These are phyloP conservation scores for Nixonia krombeini DNA, from an alignment of 1,140 invertebrate species.

Conservation along the genomic window DNA sequence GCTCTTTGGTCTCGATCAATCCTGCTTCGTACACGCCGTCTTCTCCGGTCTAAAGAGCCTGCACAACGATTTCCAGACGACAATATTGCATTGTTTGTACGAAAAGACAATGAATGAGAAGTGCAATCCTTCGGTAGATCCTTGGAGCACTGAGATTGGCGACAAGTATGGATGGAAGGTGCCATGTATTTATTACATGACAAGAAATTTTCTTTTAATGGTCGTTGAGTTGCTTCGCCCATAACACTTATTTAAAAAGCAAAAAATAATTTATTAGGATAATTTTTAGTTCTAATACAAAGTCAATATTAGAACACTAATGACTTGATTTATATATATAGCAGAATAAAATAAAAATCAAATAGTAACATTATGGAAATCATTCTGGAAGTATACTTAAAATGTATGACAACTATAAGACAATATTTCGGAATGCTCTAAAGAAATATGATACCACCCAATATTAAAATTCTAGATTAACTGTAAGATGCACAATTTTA, in stretches of 20 bases:
- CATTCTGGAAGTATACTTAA: no score
- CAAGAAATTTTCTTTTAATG: slow-evolving; percentile 41
- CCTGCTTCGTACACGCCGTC: slow-evolving; percentile 54
- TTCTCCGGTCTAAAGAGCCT: slow-evolving; percentile 58
- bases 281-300: no score
- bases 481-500: no score
- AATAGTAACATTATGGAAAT: no score
- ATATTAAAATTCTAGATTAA: no score
- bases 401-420: no score
- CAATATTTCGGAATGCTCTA: no score
- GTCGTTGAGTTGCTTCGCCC: slow-evolving; percentile 28
- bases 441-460: no score
- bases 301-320: no score
- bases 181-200: slow-evolving; percentile 30
- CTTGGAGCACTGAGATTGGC: slow-evolving; percentile 28
- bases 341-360: no score
- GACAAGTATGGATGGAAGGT: slow-evolving; percentile 26
- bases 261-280: slow-evolving; percentile 12
- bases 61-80: slow-evolving; percentile 34
- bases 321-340: no score
- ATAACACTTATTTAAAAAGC: no score
- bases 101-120: slow-evolving; percentile 19
- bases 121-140: slow-evolving; percentile 36
- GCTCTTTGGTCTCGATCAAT: slow-evolving; percentile 59
- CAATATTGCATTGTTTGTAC: slow-evolving; percentile 31